Base-by-base conservation (phyloP, 2,888 invertebrate genomes). In the Brachypalpus laphriformis region DNA sequence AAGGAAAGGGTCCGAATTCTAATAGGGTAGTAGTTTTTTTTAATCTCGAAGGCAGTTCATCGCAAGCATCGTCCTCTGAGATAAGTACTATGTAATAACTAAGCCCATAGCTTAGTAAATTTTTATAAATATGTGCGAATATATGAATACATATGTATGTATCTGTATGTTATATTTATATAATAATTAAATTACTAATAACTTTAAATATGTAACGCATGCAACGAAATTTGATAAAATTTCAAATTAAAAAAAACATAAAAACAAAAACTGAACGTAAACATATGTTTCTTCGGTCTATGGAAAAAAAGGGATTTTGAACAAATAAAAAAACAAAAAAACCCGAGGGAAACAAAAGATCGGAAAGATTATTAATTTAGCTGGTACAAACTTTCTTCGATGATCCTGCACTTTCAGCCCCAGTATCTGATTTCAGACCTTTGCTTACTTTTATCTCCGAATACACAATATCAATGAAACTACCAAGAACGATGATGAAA, bases 401-500 rank as follows among this genome's bases (percentile, higher is more conserved):
- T 80, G 82, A 70, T 87, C 88, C 88, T 25, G 78, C 78, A 87
- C 86, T 87, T 82, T 92, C 88, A 92, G 88, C 88, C 88, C 88
- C 87, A 82, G 76, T 57, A 74, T 87, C 81, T 87, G 76, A 78
- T 83, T 93, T 93, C 68, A 93, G 68, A 76, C 85, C 93, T 88
- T 93, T 94, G 93, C 96, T 96, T 94, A 98, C 98, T 93, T 97
- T 97, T 88, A 99, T 97, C 94, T 98, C 98, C 59, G 98, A 97
- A 91, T 97, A 98, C 40, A 99, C 98, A 90, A 99, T 99, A 92
- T 99, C 98, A 89, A 99, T 97, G 92, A 98, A 98, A 93, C 98
- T 98, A 89, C 98, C 98, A 87, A 98, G 93, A 3, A 99, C 98
- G 90, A 99, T 98, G 90, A 98, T 96, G 92, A 99, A 98, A 93